Conservation (phyloP, 2,113 vertebrate genomes). For the Urocitellus parryii region DNA sequence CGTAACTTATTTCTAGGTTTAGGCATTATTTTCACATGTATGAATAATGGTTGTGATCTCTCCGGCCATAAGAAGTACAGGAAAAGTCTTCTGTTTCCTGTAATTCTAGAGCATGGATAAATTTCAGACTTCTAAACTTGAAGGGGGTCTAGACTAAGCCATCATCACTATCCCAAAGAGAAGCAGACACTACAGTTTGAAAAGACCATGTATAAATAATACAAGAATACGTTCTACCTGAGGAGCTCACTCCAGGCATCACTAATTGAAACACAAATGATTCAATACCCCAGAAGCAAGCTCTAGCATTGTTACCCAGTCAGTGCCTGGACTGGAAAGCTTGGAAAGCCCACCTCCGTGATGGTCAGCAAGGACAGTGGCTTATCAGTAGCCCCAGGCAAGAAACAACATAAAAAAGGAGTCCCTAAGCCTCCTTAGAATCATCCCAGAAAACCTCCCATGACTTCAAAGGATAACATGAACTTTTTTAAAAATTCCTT, state of each 20-base stretch:
- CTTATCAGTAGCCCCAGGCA: neutral
- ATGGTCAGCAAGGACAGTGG: neutral
- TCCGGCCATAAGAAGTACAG: neutral
- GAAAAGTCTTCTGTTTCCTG: neutral
- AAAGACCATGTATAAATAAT: neutral
- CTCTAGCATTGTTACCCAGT: neutral
- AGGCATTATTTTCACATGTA: neutral
- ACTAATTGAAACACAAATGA: slow-evolving; percentile 38
- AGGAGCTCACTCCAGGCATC: neutral
- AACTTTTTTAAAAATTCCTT: neutral
- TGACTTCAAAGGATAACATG: neutral
- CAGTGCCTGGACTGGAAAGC: neutral
- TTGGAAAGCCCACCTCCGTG: neutral
- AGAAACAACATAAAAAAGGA: neutral
- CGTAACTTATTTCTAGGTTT: neutral
- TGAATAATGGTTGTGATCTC: neutral
- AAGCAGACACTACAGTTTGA: neutral
- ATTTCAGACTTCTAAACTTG: slow-evolving; percentile 29
- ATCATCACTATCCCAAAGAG: neutral
- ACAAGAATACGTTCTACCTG: neutral
- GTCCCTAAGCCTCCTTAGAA: neutral
- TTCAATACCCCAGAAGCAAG: neutral
- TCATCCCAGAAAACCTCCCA: neutral
- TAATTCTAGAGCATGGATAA: neutral
- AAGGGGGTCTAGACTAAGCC: neutral